phyloP scores from a whole-genome alignment of 2,888 invertebrate species.

The Byasa hedistus region DNA sequence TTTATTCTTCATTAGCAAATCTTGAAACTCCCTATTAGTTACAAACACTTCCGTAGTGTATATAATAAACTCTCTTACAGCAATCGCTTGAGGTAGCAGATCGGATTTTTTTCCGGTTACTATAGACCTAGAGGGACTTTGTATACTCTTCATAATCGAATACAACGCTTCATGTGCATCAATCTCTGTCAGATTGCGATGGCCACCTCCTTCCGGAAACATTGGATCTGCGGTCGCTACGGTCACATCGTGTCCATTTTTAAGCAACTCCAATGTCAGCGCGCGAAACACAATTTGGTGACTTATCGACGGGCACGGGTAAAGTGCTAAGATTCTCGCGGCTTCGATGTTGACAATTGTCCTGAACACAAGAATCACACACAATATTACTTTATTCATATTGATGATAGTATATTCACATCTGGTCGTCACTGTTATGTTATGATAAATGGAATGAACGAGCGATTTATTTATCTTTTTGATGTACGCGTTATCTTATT shows the following conservation, averaged over 20 bases:
- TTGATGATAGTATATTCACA: neutral
- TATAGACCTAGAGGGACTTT: neutral
- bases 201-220: constrained; percentile 44
- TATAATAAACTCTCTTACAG: neutral
- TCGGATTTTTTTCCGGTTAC: neutral
- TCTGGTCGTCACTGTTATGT: neutral
- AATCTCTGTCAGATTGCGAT: constrained; percentile 60
- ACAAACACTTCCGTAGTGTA: neutral
- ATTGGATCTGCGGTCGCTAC: constrained; percentile 63
- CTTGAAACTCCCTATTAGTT: neutral
- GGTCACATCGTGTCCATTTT: constrained; percentile 65
- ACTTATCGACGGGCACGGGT: constrained; percentile 63
- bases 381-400: neutral
- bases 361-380: constrained; percentile 25
- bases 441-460: neutral
- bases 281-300: constrained; percentile 66
- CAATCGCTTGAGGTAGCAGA: neutral
- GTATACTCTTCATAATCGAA: neutral
- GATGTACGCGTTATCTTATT: neutral
- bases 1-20: constrained; percentile 1
- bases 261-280: constrained; percentile 57
- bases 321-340: constrained; percentile 52
- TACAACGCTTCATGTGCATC: constrained; percentile 49
- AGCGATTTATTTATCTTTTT: neutral
- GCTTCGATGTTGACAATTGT: neutral